Conservation (phyloP, 2,113 vertebrate genomes). For the Morphnarchus princeps region DNA sequence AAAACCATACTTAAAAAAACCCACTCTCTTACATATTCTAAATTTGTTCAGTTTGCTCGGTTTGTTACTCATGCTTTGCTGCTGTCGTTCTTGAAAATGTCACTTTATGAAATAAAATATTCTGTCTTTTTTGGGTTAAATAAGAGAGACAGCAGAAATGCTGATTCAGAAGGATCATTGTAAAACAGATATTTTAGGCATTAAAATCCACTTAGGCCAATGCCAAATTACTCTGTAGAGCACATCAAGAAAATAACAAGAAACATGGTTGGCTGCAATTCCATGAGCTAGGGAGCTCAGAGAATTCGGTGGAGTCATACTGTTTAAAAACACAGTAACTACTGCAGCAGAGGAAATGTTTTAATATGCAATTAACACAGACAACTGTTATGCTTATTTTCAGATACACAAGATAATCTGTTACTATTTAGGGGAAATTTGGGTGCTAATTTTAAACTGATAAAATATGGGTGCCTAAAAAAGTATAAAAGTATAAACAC, state of each 20-base stretch:
- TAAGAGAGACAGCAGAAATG: background rate
- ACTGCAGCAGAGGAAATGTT: slow-evolving; percentile 49
- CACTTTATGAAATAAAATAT: background rate
- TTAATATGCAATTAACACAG: slow-evolving; percentile 49
- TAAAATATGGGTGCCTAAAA: slow-evolving; percentile 76
- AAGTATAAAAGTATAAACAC: slow-evolving; percentile 81
- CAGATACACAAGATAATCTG: slow-evolving; percentile 65
- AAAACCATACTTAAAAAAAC: background rate
- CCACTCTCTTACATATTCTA: background rate
- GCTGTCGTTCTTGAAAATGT: background rate
- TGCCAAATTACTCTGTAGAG: background rate
- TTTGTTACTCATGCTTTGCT: slow-evolving; percentile 21
- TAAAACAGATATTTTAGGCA: background rate
- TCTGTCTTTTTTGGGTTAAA: background rate
- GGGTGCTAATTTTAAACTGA: slow-evolving; percentile 61
- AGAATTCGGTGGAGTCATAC: background rate
- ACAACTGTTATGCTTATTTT: slow-evolving; percentile 50
- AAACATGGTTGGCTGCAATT: background rate
- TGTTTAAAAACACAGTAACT: slow-evolving; percentile 26
- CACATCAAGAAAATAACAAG: background rate
- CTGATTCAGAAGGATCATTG: background rate
- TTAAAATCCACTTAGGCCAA: background rate
- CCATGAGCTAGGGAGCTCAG: background rate
- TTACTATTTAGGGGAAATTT: slow-evolving; percentile 64
- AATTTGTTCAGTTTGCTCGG: slow-evolving; percentile 37